Base-by-base conservation (phyloP, 2,888 invertebrate genomes). In the Hypsopygia costalis region DNA sequence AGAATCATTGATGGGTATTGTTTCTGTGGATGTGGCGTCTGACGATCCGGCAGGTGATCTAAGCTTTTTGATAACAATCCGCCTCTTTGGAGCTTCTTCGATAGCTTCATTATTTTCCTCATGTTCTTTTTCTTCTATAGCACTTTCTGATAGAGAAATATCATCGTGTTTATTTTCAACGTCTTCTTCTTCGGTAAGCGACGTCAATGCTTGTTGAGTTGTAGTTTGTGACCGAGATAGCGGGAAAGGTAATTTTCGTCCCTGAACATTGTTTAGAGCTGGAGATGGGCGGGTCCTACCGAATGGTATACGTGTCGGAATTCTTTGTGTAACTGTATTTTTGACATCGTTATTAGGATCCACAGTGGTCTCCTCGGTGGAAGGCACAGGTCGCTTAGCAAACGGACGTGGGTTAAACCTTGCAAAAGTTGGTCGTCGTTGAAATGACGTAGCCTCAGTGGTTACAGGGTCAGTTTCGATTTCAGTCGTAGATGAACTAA, bases 101-200 rank as follows among this genome's bases (percentile, higher is more conserved):
- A 34, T 27, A 16, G 39, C 30, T 40, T 51, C 44, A 11, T 30
- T 44, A 34, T 40, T 33, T 37, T 77, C 78, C 21, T 74, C 64
- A n/a, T 88, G 86, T 55, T 86, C 87, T 51, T 86, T 80, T 50
- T 86, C 87, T 58, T 73, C 85, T 44, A 87, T 81, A n/a, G 85
- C 75, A 63, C 79, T 85, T 64, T 89, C 89, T n/a, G 89, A 89
- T 30, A 89, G 59, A 39, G 70, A 67, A 46, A 89, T 88, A 45
- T 86, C 87, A 44, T 87, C 86, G 38, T 55, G 58, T 58, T 71
- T 81, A 10, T 58, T 73, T 41, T 87, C 82, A 27, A 67, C 67
- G 4, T 73, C 74, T 32, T 76, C 71, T 20, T 56, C 60, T 40
- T 66, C 51, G 39, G 4, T 16, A 11, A 22, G 8, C 11, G 44